Evolutionary conservation across 2,888 invertebrate genomes (phyloP), one percentile per base, ranked within the genome.

Genomic region (Hirtodrosophila trivittata): DNA sequence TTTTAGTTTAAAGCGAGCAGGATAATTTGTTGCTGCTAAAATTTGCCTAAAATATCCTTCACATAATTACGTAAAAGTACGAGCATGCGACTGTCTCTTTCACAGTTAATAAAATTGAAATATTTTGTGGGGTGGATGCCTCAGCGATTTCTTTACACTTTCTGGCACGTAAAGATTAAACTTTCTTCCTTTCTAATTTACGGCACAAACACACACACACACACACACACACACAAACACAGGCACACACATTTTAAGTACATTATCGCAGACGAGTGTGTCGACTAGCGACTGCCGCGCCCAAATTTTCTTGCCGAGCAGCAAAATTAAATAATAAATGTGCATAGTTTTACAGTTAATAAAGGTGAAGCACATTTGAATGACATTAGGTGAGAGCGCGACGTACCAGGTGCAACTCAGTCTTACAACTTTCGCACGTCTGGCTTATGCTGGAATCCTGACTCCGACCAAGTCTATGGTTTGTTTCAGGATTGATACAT

Each of bases 101-200:
- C 2, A 9, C 1, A 28, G 7, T 7, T 9, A 28, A 8, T 28
- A 25, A 12, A 9, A 10, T 28, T 12, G 7, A 21, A 26, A 4
- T 32, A 3, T 43, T 49, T 69, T 45, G 67, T 67, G 1, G 43
- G 62, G 18, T 55, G 64, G 6, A 16, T 16, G 5, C 4, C 8
- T 30, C 3, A 7, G 37, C 6, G 57, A 56, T 66, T 82, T 60
- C 63, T 57, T 63, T 54, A 16, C 67, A n/a, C 49, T 60, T 64
- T 58, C 64, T 66, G 57, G 33, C 52, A 66, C 75, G 60, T 73
- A 66, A 66, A 68, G 68, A 64, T 63, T 62, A 65, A 81, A 73
- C 54, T 73, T 77, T 66, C 35, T 37, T 66, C 35, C 30, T 45
- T 62, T 72, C 75, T 70, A 77, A 72, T 77, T 75, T 73, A 56